Evolutionary conservation across 2,888 invertebrate genomes (phyloP), one percentile per base, ranked within the genome.

Genomic region (Xylophagus ater): DNA sequence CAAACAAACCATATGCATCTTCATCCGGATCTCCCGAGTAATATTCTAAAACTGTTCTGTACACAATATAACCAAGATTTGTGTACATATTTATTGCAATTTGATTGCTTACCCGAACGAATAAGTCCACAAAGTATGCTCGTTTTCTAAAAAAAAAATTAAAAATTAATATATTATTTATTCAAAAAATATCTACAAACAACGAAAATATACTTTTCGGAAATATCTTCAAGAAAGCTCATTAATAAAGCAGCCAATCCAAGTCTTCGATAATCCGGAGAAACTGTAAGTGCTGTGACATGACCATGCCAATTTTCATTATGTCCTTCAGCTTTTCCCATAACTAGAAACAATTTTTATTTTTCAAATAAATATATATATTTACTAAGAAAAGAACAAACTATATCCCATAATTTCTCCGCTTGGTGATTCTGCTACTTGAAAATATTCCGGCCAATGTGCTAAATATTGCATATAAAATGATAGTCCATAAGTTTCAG

Each of bases 391-490:
- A 33, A n/a, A 15, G 3, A 40, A 74, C 81, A 75, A 71, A 96
- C 96, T 96, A 60, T 98, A 98, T 47, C 97, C 98, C 92, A 98
- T 96, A 44, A 97, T 89, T 68, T 90, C 85, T 4, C 93, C 96
- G 62, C 80, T 85, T 4, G 94, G 89, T 13, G 94, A 86, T 70
- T 96, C 96, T 3, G 93, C 92, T 13, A 93, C 86, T 72, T 93
- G 90, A 63, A 97, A 96, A 65, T 93, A 97, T 66, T 98, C 97
- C 1, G 97, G 96, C 96, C 96, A 97, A 58, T 93, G 90, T 8
- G 93, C 90, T 57, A 97, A 68, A 67, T 98, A 98, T 58, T 94
- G 93, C 67, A 97, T 86, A 58, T 98, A 98, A 69, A 98, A 98
- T 6, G 87, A 81, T 38, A 92, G 67, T 1, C 89, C 92, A 67